phyloP scores from a whole-genome alignment of 2,113 vertebrate genomes.

The Chionodraco myersi region DNA sequence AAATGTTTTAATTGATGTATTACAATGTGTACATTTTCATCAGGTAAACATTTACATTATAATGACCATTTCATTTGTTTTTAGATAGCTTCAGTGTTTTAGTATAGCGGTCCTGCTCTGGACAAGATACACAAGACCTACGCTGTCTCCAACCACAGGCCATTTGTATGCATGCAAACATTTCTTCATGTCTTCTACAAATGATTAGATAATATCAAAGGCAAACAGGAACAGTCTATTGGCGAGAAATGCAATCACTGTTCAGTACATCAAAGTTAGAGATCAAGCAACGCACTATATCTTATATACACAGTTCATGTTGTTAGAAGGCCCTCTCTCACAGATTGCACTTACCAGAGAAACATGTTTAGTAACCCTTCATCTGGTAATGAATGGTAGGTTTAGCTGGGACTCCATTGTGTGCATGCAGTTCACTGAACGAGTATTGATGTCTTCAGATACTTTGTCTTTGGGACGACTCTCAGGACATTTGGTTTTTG shows the following conservation, averaged over 20 bases:
- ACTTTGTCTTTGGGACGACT: constrained; percentile 45
- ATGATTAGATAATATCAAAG: constrained; percentile 62
- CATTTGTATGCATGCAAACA: constrained; percentile 69
- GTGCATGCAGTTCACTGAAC: constrained; percentile 40
- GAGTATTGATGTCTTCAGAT: constrained; percentile 10
- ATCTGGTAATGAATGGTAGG: constrained; percentile 33
- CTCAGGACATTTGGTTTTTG: constrained; percentile 44
- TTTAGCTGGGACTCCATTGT: constrained; percentile 10
- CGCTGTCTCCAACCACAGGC: constrained; percentile 22
- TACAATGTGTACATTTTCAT: constrained; percentile 77
- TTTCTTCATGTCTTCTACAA: constrained; percentile 54
- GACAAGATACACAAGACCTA: constrained; percentile 45
- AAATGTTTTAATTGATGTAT: constrained; percentile 74
- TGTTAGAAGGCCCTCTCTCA: constrained; percentile 38
- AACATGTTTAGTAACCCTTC: constrained; percentile 20
- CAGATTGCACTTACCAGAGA: constrained; percentile 24
- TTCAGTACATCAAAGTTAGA: constrained; percentile 64
- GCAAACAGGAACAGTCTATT: constrained; percentile 64
- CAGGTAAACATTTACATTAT: constrained; percentile 67
- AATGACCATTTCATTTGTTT: constrained; percentile 51
- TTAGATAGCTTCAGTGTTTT: constrained; percentile 51
- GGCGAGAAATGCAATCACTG: constrained; percentile 55
- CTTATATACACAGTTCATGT: constrained; percentile 63
- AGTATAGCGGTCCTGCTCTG: constrained; percentile 45
- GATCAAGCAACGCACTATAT: constrained; percentile 61